Evolutionary conservation across 2,797 vertebrate species (phyloP).

Genomic region (Myripristis murdjan): DNA sequence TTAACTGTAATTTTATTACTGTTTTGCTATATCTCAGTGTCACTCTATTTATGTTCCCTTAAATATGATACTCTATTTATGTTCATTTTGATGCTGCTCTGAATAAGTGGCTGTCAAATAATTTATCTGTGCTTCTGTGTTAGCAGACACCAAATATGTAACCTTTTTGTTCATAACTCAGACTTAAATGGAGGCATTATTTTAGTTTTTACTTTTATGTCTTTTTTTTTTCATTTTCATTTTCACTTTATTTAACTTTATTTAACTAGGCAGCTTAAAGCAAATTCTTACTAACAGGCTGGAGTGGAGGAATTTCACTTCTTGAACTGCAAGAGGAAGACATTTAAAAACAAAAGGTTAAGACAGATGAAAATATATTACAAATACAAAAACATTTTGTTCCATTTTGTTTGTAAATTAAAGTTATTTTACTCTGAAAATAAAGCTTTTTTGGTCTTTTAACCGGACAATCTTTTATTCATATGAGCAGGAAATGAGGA

Average conservation of each 20-base stretch:
- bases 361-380: not conserved
- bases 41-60: constrained; percentile 71
- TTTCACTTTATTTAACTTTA: not conserved
- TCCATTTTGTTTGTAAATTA: constrained; percentile 14
- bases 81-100: constrained; percentile 25
- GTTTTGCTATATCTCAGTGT: constrained; percentile 54
- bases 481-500: too few species aligned
- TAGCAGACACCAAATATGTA: constrained; percentile 11
- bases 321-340: not conserved
- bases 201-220: not conserved
- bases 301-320: not conserved
- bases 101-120: constrained; percentile 1
- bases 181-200: constrained; percentile 5
- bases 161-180: not conserved
- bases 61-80: constrained; percentile 70
- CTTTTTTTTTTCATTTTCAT: not conserved
- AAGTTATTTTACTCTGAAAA: constrained; percentile 2
- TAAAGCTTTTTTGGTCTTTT: not conserved
- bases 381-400: not conserved
- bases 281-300: too few species aligned
- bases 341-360: not conserved
- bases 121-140: constrained; percentile 17
- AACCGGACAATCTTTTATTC: too few species aligned
- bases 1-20: constrained; percentile 46
- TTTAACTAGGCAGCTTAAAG: not conserved